A percentile compares a stretch with the other conserved stretches of the same genome.
phyloP scores from a whole-genome alignment of 1,140 invertebrate species.

The Brachionus calyciflorus region DNA sequence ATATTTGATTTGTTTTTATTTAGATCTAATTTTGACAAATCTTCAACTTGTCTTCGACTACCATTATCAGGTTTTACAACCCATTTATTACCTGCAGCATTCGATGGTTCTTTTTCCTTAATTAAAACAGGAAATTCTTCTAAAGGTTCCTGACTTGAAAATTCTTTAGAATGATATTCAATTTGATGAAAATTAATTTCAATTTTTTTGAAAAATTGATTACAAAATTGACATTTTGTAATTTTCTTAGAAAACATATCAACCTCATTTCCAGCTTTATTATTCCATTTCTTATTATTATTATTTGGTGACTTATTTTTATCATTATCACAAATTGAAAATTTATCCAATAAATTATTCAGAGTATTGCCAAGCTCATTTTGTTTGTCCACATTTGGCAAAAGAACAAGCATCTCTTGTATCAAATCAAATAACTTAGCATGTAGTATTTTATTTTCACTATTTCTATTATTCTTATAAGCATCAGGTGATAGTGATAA shows the following conservation, averaged over 20 bases:
- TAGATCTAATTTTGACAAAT: too few species aligned
- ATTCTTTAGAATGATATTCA: neutral
- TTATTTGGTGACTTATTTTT: neutral
- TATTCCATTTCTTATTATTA: neutral
- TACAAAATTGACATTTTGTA: neutral
- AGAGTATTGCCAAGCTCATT: neutral
- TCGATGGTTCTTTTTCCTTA: too few species aligned
- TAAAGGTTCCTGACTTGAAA: neutral
- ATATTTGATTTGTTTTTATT: neutral
- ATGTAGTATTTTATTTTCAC: neutral
- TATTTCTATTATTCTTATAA: neutral
- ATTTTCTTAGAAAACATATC: neutral
- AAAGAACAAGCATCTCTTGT: neutral
- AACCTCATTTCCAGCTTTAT: neutral
- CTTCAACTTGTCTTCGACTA: too few species aligned
- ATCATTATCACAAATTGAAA: neutral
- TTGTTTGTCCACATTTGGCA: slow-evolving; percentile 27
- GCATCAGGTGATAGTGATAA: neutral
- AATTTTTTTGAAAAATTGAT: neutral
- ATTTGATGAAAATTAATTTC: slow-evolving; percentile 29
- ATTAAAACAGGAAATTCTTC: too few species aligned
- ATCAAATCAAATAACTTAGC: slow-evolving; percentile 23
- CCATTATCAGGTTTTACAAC: too few species aligned
- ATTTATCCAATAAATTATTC: neutral
- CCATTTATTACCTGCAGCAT: too few species aligned